Percentiles rank a stretch among this genome's conserved stretches.
These are phyloP conservation scores for Sipha flava DNA, from an alignment of 1,140 invertebrate genomes.

Conservation along the genomic window DNA sequence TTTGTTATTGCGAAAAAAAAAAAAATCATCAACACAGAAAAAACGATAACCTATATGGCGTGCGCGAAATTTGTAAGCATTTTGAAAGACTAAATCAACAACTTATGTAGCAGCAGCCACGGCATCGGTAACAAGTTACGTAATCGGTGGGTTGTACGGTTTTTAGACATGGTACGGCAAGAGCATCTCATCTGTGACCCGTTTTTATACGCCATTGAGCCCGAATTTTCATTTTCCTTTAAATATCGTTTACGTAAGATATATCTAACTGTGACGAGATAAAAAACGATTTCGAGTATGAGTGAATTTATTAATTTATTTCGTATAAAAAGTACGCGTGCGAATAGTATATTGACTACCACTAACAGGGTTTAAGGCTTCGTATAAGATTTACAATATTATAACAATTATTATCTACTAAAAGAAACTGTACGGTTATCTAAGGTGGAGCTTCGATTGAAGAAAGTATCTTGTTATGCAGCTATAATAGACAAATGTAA, in stretches of 20 bases:
- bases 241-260: background rate
- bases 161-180: constrained; percentile 14
- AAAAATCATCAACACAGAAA: background rate
- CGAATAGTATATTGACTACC: too few relatives aligned
- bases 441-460: too few relatives aligned
- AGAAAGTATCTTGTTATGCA: too few relatives aligned
- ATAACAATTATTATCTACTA: too few relatives aligned
- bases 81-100: background rate
- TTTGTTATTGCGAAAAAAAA: background rate
- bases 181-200: constrained; percentile 20
- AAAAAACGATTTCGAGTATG: too few relatives aligned
- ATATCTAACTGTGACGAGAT: background rate
- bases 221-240: background rate
- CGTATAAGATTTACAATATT: too few relatives aligned
- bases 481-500: too few relatives aligned
- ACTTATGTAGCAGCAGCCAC: background rate
- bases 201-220: constrained; percentile 16
- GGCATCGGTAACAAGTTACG: background rate
- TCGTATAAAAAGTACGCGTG: too few relatives aligned
- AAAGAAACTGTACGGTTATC: too few relatives aligned
- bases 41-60: background rate
- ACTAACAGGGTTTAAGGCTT: too few relatives aligned
- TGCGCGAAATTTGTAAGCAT: background rate
- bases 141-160: background rate
- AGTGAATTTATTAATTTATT: too few relatives aligned